Evolutionary conservation across 2,797 vertebrate genomes (phyloP), one percentile per base, ranked within the genome.

Genomic region (Sebastes cheni): DNA sequence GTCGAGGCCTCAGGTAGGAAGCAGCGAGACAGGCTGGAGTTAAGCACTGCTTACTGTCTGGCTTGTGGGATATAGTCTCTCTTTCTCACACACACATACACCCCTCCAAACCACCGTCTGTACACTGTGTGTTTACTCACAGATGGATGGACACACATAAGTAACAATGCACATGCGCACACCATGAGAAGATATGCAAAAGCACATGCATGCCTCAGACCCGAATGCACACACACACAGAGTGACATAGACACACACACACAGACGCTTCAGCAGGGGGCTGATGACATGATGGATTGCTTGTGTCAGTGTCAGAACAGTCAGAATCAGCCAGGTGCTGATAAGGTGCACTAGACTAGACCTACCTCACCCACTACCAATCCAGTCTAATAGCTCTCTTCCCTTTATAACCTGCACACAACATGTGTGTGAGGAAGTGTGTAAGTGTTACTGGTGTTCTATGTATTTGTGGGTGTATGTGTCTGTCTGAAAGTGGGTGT

Each of bases 201-300:
- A 71, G 39, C 70, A 36, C 66, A 66, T 54, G 64, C 67, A 60
- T 52, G 32, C 61, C 42, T 71, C 56, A 36, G 62, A 84, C 66
- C 22, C 20, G 6, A 58, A 27, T 8, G 29, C 36, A 52, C 36
- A 56, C 61, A 54, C 2, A 54, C 30, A 56, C 0, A 42, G 39
- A 42, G 42, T 54, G 20, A 67, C 72, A 64, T 6, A 55, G 25
- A 76, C 25, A 76, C 77, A 42, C 77, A 42, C 14, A 75, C 64
- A 68, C 60, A 95, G 91, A 93, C 59, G 86, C 94, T 94, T 93
- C 91, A 89, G 91, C 86, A 77, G 50, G 50, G 71, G 80, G 89
- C 93, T 89, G 97, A 96, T 95, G 96, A 96, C 97, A 96, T 95
- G 96, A 96, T 95, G 96, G 95, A 97, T 96, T 93, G 95, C 94